Evolutionary conservation across 1,140 invertebrate species (phyloP), one percentile per base, ranked within the genome.

Genomic region (Drosophila simulans): DNA sequence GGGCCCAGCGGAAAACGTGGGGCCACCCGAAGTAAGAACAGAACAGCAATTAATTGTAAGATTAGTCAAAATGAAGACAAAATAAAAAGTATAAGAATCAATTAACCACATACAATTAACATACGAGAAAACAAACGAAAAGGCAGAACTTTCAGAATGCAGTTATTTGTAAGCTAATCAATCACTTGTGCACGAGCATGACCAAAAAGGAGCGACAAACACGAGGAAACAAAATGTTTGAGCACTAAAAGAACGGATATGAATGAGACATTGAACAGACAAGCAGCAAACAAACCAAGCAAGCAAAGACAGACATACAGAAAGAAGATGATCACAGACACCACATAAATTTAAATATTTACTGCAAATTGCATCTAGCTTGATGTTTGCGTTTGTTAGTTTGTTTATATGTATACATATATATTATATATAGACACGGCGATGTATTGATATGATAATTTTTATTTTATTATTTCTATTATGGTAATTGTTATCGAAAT

Each of bases 1-100:
- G 49, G 68, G 75, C 43, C 46, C 39, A 17, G 5, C 34, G 48
- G 22, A 55, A 31, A 13, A 22, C 66, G 17, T 27, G 35, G 15
- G 65, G 43, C 68, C 62, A 56, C 75, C 56, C 54, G 49, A 53
- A 77, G 84, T 90, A 89, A 89, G 84, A 88, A 84, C 84, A 89
- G 77, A 89, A 89, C 84, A 89, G 80, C 85, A 89, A 90, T 90
- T 89, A 89, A 90, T 81, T 90, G 63, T 90, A 90, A 90, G 88
- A 68, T 90, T 90, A 90, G 88, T 90, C 88, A 90, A 91, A 90
- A 83, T 73, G 65, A 82, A 82, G 76, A 86, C 81, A 69, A 84
- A 77, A 71, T 71, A 71, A 62, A 70, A 48, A 56, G 62, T 63
- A 54, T 59, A 60, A 80, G 77, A 74, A 60, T 51, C 49, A 73